Evolutionary conservation across 2,113 vertebrate genomes (phyloP).

Genomic region (Bufo bufo): DNA sequence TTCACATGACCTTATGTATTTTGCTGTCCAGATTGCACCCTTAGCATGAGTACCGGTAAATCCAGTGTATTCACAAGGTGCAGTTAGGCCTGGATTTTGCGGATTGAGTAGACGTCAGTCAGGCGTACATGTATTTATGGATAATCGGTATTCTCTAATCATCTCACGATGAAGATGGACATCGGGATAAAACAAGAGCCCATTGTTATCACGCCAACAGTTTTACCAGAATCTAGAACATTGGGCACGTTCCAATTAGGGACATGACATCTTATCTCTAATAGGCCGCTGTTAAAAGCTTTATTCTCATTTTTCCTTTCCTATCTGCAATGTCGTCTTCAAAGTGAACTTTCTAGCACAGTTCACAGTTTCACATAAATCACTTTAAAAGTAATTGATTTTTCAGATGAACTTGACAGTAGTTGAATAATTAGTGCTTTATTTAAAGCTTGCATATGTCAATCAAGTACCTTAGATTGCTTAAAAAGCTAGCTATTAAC

Average conservation of each 20-base stretch:
- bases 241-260: conserved; percentile 38
- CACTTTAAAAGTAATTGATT: conserved; percentile 66
- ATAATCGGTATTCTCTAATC: neutral
- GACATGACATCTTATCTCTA: conserved; percentile 60
- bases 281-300: conserved; percentile 46
- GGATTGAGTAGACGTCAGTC: neutral
- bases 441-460: conserved; percentile 62
- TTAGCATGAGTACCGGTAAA: too few species aligned
- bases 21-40: too few species aligned
- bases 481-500: conserved; percentile 42
- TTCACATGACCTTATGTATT: too few species aligned
- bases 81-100: too few species aligned
- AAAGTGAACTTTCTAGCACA: conserved; percentile 63
- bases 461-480: conserved; percentile 60
- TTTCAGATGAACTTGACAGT: conserved; percentile 62
- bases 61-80: too few species aligned
- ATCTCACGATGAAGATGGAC: neutral
- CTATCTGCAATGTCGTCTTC: conserved; percentile 60
- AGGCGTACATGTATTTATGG: neutral
- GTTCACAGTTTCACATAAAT: conserved; percentile 58
- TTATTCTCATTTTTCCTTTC: conserved; percentile 55
- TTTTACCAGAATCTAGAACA: conserved; percentile 19
- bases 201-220: neutral
- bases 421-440: conserved; percentile 62
- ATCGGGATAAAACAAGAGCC: neutral